Evolutionary conservation across 2,888 invertebrate genomes (phyloP), one percentile per base, ranked within the genome.

Genomic region (Hirtodrosophila cameraria): DNA sequence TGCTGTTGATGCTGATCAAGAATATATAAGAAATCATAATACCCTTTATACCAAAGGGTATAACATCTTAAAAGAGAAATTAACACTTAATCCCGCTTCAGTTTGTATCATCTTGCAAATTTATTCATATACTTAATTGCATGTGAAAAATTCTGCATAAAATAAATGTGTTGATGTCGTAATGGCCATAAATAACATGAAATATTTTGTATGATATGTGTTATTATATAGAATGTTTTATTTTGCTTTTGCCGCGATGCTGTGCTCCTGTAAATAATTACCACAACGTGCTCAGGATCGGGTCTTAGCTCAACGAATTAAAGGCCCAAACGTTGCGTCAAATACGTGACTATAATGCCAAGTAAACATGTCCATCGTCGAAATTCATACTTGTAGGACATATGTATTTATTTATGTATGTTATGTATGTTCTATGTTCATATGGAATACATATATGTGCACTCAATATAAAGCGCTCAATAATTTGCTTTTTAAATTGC

Each of bases 281-380:
- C 81, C 52, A 49, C 52, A 71, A 76, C 87, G 84, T 87, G 83
- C 39, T 38, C 16, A 15, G 58, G 58, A 43, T 41, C 54, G 75
- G 70, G 71, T 55, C 54, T 77, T 69, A 64, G 75, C 79, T 49
- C 49, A 87, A 54, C 83, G 87, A 86, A 84, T 84, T 83, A 86
- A 84, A 83, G 75, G 84, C 63, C 71, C 67, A 76, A 85, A 85
- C 72, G 76, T 82, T 84, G 85, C 88, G 87, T 86, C 85, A 88
- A 86, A 76, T 72, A 85, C 85, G 85, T 85, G 85, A 85, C 87
- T 69, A 53, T 71, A 76, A 87, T 85, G 67, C 64, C 62, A 81
- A 84, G 41, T 60, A 62, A 59, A 61, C 41, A 63, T 39, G 60
- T 39, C 57, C 52, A 41, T 31, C 31, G 1, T 35, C 38, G 31